A percentile compares a stretch with the other conserved stretches of the same genome.
These are phyloP conservation scores for Myotis vivesi DNA, from an alignment of 2,797 vertebrate species.

Conservation along the genomic window DNA sequence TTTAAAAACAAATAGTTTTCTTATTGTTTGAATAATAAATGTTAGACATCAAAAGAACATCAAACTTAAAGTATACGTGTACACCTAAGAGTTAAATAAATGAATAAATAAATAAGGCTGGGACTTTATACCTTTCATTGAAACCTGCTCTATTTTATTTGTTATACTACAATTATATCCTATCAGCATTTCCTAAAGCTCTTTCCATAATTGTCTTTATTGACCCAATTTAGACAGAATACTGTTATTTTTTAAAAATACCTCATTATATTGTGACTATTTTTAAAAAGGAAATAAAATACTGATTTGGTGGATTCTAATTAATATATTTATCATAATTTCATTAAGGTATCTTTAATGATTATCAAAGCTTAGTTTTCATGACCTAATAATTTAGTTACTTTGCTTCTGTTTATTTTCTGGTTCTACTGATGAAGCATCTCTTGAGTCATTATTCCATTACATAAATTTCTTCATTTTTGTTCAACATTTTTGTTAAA, in stretches of 20 bases:
- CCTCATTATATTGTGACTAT: not conserved
- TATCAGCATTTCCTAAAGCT: constrained; percentile 15
- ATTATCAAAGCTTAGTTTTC: not conserved
- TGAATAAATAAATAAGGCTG: not conserved
- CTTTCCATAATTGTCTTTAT: constrained; percentile 9
- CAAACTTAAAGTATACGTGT: constrained; percentile 47
- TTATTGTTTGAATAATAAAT: constrained; percentile 56
- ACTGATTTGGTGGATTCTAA: not conserved
- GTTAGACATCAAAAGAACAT: constrained; percentile 41
- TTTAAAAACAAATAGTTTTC: not conserved
- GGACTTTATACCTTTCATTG: constrained; percentile 27
- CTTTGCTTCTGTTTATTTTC: constrained; percentile 21
- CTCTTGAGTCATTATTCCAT: not conserved
- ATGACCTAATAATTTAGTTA: not conserved
- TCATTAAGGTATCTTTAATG: not conserved
- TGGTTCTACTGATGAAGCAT: not conserved
- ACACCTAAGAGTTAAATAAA: not conserved
- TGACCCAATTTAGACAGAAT: constrained; percentile 8
- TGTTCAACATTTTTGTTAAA: constrained; percentile 2
- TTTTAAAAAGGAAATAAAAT: not conserved
- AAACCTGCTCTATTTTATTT: constrained; percentile 36
- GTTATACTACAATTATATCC: constrained; percentile 27
- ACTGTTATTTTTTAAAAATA: not conserved
- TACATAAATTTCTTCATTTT: not conserved
- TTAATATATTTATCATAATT: constrained; percentile 31